These are phyloP conservation scores for Phyllotis vaccarum DNA, from an alignment of 2,797 vertebrate genomes.

Conservation along the genomic window DNA sequence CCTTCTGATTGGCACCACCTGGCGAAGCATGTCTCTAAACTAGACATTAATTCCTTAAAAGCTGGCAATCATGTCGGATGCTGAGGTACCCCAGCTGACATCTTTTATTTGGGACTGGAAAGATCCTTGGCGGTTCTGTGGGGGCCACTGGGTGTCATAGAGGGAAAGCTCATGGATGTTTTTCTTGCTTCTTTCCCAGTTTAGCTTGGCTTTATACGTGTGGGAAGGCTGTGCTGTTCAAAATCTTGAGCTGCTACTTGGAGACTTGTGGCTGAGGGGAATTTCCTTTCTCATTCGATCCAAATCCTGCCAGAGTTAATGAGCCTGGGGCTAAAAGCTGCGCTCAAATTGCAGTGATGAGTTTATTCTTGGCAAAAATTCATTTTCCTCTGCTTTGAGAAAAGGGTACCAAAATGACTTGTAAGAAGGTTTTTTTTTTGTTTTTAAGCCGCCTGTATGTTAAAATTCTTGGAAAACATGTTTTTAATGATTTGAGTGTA, in stretches of 20 bases:
- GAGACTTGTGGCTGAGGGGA: not conserved
- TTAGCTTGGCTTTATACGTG: not conserved
- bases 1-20: not conserved
- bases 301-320: slow-evolving; percentile 49
- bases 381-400: slow-evolving; percentile 55
- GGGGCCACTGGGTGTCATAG: not conserved
- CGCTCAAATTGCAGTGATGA: not conserved
- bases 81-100: not conserved
- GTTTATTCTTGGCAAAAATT: slow-evolving; percentile 67
- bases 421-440: not conserved
- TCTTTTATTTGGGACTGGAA: not conserved
- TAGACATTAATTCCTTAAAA: not conserved
- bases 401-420: slow-evolving; percentile 55
- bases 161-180: not conserved
- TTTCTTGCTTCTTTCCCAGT: not conserved
- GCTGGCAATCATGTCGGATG: not conserved
- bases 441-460: not conserved
- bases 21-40: not conserved
- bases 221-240: slow-evolving; percentile 27
- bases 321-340: slow-evolving; percentile 10
- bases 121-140: not conserved
- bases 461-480: slow-evolving; percentile 70
- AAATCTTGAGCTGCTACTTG: slow-evolving; percentile 1
- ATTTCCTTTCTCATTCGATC: slow-evolving; percentile 57
- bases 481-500: slow-evolving; percentile 71